These are phyloP conservation scores for Hypsibius dujardini DNA, from an alignment of 1,140 invertebrate genomes.

Conservation along the genomic window DNA sequence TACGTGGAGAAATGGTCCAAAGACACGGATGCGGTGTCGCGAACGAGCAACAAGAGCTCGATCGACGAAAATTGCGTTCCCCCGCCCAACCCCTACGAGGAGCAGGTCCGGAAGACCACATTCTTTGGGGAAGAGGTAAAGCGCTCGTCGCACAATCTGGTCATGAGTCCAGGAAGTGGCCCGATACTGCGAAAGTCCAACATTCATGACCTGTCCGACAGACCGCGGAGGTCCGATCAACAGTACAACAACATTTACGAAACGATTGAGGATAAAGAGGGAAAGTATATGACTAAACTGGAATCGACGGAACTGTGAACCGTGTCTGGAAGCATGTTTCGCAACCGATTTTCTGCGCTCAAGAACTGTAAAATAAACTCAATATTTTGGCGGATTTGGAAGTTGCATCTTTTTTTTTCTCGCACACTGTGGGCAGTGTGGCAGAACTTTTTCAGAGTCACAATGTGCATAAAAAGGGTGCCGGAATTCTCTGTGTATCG, in stretches of 20 bases:
- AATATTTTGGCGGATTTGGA: no score
- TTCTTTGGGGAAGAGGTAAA: neutral
- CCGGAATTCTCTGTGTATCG: no score
- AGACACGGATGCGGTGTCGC: neutral
- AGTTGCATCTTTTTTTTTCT: no score
- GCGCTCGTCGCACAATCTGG: neutral
- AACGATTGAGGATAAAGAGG: constrained; percentile 13
- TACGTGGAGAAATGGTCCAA: constrained; percentile 16
- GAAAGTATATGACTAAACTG: neutral
- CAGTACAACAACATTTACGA: constrained; percentile 17
- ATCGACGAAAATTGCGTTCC: neutral
- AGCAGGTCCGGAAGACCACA: constrained; percentile 13
- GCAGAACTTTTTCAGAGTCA: no score
- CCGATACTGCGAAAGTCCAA: neutral
- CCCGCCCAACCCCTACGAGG: neutral
- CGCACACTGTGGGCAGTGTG: no score
- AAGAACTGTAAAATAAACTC: no score
- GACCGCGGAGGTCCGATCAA: neutral
- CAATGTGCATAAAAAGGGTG: no score
- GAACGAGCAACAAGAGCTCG: neutral
- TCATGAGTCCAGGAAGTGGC: neutral
- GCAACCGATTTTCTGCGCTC: no score
- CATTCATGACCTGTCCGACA: neutral
- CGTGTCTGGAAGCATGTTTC: no score
- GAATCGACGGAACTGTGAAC: constrained; percentile 1